These are phyloP conservation scores for Phania funesta DNA, from an alignment of 2,888 invertebrate species.

Conservation along the genomic window DNA sequence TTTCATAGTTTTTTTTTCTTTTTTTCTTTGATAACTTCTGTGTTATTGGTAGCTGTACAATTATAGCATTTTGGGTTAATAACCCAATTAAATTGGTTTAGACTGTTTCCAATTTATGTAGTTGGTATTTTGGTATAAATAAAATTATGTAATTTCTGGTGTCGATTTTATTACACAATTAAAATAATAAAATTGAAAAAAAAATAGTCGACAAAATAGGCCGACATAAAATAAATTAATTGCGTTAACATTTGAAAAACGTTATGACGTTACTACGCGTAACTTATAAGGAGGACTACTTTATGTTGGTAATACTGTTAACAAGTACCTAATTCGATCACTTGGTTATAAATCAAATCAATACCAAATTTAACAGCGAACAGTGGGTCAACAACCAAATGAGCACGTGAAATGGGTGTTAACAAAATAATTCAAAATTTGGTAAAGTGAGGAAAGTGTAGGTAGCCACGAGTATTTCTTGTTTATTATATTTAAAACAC, in stretches of 20 bases:
- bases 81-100: slow-evolving; percentile 61
- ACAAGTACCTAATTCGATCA: slow-evolving; percentile 22
- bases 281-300: background rate
- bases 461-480: too few relatives aligned
- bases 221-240: background rate
- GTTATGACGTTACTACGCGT: background rate
- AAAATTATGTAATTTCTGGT: slow-evolving; percentile 55
- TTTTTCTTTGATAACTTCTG: background rate
- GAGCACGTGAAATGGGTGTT: too few relatives aligned
- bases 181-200: background rate
- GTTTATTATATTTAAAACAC: too few relatives aligned
- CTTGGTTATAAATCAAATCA: background rate
- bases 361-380: too few relatives aligned
- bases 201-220: background rate
- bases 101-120: slow-evolving; percentile 28
- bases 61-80: slow-evolving; percentile 64
- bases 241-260: slow-evolving; percentile 29
- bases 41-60: slow-evolving; percentile 21
- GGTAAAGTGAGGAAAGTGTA: too few relatives aligned
- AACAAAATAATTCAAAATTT: too few relatives aligned
- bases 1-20: background rate
- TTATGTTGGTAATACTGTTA: slow-evolving; percentile 27
- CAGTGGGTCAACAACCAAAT: too few relatives aligned
- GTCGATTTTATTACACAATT: slow-evolving; percentile 16
- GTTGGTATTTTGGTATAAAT: slow-evolving; percentile 34